Percentiles rank a stretch among this genome's conserved stretches.
phyloP scores from a whole-genome alignment of 2,113 vertebrate species.

The Hepsetus odoe region DNA sequence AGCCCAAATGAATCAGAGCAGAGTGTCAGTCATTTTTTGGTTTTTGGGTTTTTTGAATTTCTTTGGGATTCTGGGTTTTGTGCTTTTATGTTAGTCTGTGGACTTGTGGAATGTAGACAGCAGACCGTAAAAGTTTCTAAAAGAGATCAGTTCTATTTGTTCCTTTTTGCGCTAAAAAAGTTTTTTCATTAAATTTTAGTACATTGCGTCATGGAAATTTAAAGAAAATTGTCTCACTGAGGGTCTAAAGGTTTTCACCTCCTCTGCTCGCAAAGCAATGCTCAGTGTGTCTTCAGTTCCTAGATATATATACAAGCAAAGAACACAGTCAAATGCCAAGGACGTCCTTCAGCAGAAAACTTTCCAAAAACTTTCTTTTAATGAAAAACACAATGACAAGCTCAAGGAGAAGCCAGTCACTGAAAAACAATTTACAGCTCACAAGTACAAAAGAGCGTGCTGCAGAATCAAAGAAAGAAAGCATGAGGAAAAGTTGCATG shows the following conservation, averaged over 20 bases:
- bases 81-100: not conserved
- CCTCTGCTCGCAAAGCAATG: slow-evolving; percentile 24
- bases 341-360: slow-evolving; percentile 46
- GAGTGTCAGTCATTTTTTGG: too few species aligned
- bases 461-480: slow-evolving; percentile 41
- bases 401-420: slow-evolving; percentile 49
- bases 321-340: slow-evolving; percentile 40
- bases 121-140: not conserved
- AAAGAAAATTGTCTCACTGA: not conserved
- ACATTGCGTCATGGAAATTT: not conserved
- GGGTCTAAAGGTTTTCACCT: slow-evolving; percentile 18
- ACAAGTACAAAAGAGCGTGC: slow-evolving; percentile 25
- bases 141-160: not conserved
- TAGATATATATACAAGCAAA: slow-evolving; percentile 38
- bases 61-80: too few species aligned
- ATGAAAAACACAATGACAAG: slow-evolving; percentile 47
- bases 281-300: slow-evolving; percentile 11
- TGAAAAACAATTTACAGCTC: slow-evolving; percentile 46
- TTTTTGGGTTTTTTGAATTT: too few species aligned
- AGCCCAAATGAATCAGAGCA: too few species aligned
- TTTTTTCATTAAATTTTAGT: not conserved
- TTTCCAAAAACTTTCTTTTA: slow-evolving; percentile 44
- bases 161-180: not conserved
- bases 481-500: slow-evolving; percentile 30
- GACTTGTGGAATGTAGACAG: not conserved